Percentiles rank a stretch among this genome's conserved stretches.
phyloP scores from a whole-genome alignment of 2,113 vertebrate species.

The Gymnarchus niloticus region DNA sequence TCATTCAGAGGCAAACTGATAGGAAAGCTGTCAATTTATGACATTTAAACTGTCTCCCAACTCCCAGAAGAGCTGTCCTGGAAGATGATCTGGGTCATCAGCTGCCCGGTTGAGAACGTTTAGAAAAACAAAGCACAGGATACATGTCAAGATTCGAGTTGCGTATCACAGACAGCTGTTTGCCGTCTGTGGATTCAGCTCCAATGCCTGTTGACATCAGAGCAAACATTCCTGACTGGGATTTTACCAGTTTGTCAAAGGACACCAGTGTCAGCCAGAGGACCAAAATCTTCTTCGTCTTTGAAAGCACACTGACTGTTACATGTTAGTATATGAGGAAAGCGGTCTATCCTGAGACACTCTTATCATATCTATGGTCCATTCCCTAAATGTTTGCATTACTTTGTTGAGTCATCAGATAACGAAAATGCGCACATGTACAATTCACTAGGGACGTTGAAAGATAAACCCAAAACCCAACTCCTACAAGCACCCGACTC shows the following conservation, averaged over 20 bases:
- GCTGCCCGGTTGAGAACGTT: conserved; percentile 24
- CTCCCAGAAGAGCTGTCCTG: conserved; percentile 14
- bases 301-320: neutral
- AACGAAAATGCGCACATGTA: neutral
- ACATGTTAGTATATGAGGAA: neutral
- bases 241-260: neutral
- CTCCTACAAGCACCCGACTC: neutral
- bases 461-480: neutral
- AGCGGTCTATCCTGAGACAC: neutral
- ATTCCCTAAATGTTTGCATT: neutral
- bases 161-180: neutral
- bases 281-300: neutral
- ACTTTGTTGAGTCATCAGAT: neutral
- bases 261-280: neutral
- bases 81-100: conserved; percentile 29
- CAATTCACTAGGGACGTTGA: neutral
- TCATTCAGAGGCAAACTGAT: neutral
- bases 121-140: conserved; percentile 35
- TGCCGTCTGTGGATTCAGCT: neutral
- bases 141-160: conserved; percentile 12
- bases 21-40: conserved; percentile 11
- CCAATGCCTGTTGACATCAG: neutral
- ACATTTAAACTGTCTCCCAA: conserved; percentile 14
- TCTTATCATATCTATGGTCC: neutral
- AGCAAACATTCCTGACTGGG: neutral